Evolutionary conservation across 2,113 vertebrate species (phyloP), one percentile per base, ranked within the genome.

Genomic region (Maccullochella peelii): DNA sequence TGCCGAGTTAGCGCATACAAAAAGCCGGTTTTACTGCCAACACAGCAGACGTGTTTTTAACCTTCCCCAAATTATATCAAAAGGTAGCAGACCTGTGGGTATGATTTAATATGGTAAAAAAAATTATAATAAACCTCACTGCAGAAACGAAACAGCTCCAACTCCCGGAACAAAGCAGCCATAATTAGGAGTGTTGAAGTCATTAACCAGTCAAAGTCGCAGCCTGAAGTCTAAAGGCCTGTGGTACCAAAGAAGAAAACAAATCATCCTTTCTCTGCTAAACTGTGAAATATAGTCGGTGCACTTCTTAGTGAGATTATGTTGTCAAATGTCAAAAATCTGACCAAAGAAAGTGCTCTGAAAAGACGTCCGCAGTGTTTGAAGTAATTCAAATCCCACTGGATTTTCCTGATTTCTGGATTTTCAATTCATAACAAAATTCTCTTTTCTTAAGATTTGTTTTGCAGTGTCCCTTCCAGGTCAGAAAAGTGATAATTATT

Each of bases 221-320:
- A 8, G 61, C 65, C 62, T 67, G 7, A 61, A 30, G 50, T 68
- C 16, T 59, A 25, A 70, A 69, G 40, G 49, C 44, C 47, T 36
- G 15, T 55, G 55, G 61, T 5, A 84, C 68, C 85, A 90, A 92
- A 90, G 83, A 84, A 27, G 14, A 81, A 80, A 80, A 79, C 65
- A 79, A 79, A 65, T 75, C 23, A 33, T 63, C 30, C 44, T 18
- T 78, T 42, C 52, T 78, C 65, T 76, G 30, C 65, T 67, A 69
- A 71, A 74, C 74, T 75, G 6, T 79, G 8, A 50, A 77, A 18
- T 25, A 33, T 20, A 54, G 25, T 21, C 18, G 5, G 49, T 65
- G 14, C n/a, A 55, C 8, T 47, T 83, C 33, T 62, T 25, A 66
- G 14, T 30, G 15, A 59, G 21, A 57, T 65, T 73, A 30, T 58